Evolutionary conservation across 2,888 invertebrate species (phyloP).

Genomic region (Chrysodeixis includens): DNA sequence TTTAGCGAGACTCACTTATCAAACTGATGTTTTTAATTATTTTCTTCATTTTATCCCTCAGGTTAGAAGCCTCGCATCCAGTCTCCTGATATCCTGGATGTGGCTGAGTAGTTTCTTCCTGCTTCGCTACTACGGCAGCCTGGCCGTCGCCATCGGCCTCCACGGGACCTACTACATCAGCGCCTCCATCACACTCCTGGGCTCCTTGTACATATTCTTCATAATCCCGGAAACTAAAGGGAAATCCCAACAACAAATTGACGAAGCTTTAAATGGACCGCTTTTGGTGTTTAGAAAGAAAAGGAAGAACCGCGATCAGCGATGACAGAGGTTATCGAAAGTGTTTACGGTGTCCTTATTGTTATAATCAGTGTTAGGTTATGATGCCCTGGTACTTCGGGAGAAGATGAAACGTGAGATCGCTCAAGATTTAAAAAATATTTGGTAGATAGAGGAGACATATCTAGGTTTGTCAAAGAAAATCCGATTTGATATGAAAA

Average conservation of each 20-base stretch:
- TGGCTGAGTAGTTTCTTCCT: slow-evolving; percentile 84
- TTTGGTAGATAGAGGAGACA: slow-evolving; percentile 43
- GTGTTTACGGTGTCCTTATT: slow-evolving; percentile 60
- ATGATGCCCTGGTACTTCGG: slow-evolving; percentile 39
- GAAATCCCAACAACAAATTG: slow-evolving; percentile 77
- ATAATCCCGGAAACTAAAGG: slow-evolving; percentile 81
- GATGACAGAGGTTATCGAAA: slow-evolving; percentile 72
- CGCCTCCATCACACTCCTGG: slow-evolving; percentile 78
- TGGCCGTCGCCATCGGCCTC: slow-evolving; percentile 78
- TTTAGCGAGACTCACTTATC: too few relatives aligned
- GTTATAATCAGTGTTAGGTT: slow-evolving; percentile 38
- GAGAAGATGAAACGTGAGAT: slow-evolving; percentile 29
- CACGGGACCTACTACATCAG: slow-evolving; percentile 83
- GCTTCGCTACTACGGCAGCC: slow-evolving; percentile 81
- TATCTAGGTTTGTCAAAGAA: slow-evolving; percentile 37
- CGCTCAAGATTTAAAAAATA: slow-evolving; percentile 42
- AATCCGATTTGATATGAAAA: slow-evolving; percentile 5
- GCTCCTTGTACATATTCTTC: slow-evolving; percentile 75
- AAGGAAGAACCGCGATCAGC: slow-evolving; percentile 66
- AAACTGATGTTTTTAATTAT: too few relatives aligned
- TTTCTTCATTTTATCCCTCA: slow-evolving; percentile 52
- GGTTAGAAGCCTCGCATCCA: slow-evolving; percentile 84
- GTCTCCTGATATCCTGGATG: slow-evolving; percentile 84
- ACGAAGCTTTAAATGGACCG: slow-evolving; percentile 76
- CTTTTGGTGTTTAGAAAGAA: slow-evolving; percentile 61